Conservation (phyloP, 2,113 vertebrate genomes). For the Oenanthe oenanthe region DNA sequence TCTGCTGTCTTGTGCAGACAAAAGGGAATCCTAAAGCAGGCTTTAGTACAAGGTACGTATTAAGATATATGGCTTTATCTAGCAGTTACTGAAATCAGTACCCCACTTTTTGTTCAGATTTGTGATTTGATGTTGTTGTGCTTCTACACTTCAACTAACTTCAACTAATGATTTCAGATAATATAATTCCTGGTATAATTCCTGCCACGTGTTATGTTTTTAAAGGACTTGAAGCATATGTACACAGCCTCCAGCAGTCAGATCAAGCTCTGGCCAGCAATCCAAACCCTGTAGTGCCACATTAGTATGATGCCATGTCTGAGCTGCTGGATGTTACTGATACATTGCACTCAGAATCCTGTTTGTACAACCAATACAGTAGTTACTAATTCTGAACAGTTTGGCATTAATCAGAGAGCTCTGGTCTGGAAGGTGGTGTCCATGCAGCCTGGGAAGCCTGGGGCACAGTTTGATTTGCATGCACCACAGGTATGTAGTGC, state of each 20-base stretch:
- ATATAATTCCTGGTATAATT: not conserved
- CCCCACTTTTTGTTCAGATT: not conserved
- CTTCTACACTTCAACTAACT: not conserved
- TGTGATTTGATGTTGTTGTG: not conserved
- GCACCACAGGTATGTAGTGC: too few relatives aligned
- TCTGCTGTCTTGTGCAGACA: not conserved
- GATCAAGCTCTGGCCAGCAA: not conserved
- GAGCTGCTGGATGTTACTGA: not conserved
- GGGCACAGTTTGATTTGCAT: fast-evolving
- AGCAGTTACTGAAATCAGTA: not conserved
- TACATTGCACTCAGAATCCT: not conserved
- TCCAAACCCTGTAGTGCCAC: not conserved
- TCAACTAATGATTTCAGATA: not conserved
- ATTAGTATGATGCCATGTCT: fast-evolving
- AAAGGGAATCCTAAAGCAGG: not conserved
- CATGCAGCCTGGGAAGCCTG: not conserved
- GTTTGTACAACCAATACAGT: not conserved
- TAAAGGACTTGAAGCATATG: not conserved
- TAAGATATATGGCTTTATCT: not conserved
- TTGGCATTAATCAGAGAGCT: not conserved
- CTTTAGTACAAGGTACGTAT: constrained; percentile 10
- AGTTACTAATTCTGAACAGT: not conserved
- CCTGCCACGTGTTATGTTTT: not conserved
- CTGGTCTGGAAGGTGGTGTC: not conserved
- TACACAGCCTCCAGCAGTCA: not conserved